Percentiles rank a stretch among this genome's conserved stretches.
Conservation (phyloP, 2,888 invertebrate species). For the Rhaphigaster nebulosa region DNA sequence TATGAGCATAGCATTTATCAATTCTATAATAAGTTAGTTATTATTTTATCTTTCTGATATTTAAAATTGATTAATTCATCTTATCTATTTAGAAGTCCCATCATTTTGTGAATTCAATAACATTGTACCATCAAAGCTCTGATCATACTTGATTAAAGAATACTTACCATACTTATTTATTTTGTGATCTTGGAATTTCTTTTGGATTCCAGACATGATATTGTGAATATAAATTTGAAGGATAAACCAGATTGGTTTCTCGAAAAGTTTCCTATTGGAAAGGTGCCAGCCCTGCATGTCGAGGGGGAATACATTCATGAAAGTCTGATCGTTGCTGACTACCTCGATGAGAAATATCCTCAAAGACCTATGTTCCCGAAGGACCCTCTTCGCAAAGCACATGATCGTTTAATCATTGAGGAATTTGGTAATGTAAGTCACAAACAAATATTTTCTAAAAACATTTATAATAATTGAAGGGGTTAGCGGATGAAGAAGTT, state of each 20-base stretch:
- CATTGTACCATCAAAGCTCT: no score
- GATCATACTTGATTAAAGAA: no score
- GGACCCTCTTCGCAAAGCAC: slow-evolving; percentile 79
- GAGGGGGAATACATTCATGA: slow-evolving; percentile 82
- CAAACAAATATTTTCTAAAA: background rate
- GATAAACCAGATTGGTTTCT: slow-evolving; percentile 87
- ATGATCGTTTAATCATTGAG: slow-evolving; percentile 81
- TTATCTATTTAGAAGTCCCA: no score
- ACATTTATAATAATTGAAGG: background rate
- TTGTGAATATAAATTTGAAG: slow-evolving; percentile 80
- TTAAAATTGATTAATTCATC: no score
- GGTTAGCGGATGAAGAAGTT: no score
- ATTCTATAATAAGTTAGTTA: no score
- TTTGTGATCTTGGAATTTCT: background rate
- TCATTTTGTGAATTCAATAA: no score
- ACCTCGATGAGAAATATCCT: slow-evolving; percentile 85
- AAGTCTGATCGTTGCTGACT: slow-evolving; percentile 83
- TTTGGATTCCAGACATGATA: slow-evolving; percentile 74
- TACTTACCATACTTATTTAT: background rate
- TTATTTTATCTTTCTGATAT: no score
- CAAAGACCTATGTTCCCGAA: slow-evolving; percentile 76
- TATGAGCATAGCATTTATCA: no score
- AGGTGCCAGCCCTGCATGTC: slow-evolving; percentile 84
- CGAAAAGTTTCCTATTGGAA: slow-evolving; percentile 76
- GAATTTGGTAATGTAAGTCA: slow-evolving; percentile 71